These are phyloP conservation scores for Axis porcinus DNA, from an alignment of 2,113 vertebrate genomes.

Conservation along the genomic window DNA sequence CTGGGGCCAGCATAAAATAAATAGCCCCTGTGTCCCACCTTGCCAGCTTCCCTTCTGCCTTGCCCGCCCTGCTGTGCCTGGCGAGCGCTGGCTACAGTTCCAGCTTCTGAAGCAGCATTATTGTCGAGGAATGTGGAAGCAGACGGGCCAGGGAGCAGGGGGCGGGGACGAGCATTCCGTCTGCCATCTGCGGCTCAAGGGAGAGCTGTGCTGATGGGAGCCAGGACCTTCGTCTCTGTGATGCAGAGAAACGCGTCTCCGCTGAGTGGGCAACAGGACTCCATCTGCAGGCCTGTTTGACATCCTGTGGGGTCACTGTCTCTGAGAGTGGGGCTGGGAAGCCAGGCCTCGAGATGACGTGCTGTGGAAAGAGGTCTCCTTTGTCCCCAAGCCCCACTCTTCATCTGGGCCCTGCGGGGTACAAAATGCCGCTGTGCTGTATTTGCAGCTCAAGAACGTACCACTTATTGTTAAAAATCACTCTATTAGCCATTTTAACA, in stretches of 20 bases:
- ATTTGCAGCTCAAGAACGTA: background rate
- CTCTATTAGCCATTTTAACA: background rate
- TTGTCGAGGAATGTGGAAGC: constrained; percentile 18
- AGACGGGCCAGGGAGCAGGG: constrained; percentile 1
- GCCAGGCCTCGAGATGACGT: background rate
- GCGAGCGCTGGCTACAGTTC: background rate
- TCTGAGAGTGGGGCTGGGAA: background rate
- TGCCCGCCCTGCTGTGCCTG: constrained; percentile 17
- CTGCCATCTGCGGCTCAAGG: constrained; percentile 53
- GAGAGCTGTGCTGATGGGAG: constrained; percentile 16
- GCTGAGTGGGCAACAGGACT: constrained; percentile 28
- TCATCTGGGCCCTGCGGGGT: background rate
- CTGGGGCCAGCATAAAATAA: constrained; percentile 35
- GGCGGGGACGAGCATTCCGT: constrained; percentile 8
- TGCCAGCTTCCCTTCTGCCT: constrained; percentile 52
- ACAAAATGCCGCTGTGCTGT: background rate
- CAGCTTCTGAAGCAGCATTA: background rate
- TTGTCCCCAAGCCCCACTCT: background rate
- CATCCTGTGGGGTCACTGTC: background rate
- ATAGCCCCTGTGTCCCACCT: constrained; percentile 1
- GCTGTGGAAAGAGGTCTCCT: background rate
- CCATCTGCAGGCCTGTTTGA: background rate
- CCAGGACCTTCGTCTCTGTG: constrained; percentile 34
- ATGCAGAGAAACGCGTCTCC: background rate
- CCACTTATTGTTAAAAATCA: background rate